Evolutionary conservation across 1,140 invertebrate species (phyloP), one percentile per base, ranked within the genome.

Genomic region (Tetragnatha versicolor): DNA sequence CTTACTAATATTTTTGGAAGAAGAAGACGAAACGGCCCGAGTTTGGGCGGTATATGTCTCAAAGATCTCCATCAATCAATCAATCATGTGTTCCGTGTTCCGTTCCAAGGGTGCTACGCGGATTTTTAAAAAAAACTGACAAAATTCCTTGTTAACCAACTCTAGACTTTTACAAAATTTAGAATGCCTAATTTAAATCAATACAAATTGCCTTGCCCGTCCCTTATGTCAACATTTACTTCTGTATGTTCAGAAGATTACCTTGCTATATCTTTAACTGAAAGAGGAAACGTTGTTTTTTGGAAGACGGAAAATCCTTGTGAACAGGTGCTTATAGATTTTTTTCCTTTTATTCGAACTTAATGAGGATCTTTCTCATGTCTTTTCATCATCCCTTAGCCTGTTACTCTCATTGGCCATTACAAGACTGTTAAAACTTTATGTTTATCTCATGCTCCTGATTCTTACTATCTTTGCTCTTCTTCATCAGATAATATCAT

Each of bases 401-500:
- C 65, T 35, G 27, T 37, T n/a, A 51, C 61, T 35, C 42, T 79
- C 2, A 39, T 27, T 63, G 77, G 65, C 17, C 77, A 79, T 37
- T 42, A 79, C 39, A 47, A 39, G 35, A 39, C n/a, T 47, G 66
- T 79, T 9, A 58, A 25, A 29, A 55, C 77, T 33, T 42, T 79
- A 31, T 27, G 53, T 22, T 61, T 79, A 17, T 69, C 61, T 51
- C 53, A 70, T 47, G 14, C 31, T 14, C 66, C 53, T 35, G 17
- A 29, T n/a, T 14, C 14, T 33, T 29, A 47, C 25, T 70, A 31
- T 5, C 35, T 79, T 10, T 79, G 77, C 42, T 70, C 77, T 12
- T 79, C 65, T 51, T 79, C 77, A 27, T 60, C 51, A 37, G 77
- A 79, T 69, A 60, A 79, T 20, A 61, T 79, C 25, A 79, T 79